A percentile compares a stretch with the other conserved stretches of the same genome.
Evolutionary conservation across 2,113 vertebrate species (phyloP).

Genomic region (Sorex araneus): DNA sequence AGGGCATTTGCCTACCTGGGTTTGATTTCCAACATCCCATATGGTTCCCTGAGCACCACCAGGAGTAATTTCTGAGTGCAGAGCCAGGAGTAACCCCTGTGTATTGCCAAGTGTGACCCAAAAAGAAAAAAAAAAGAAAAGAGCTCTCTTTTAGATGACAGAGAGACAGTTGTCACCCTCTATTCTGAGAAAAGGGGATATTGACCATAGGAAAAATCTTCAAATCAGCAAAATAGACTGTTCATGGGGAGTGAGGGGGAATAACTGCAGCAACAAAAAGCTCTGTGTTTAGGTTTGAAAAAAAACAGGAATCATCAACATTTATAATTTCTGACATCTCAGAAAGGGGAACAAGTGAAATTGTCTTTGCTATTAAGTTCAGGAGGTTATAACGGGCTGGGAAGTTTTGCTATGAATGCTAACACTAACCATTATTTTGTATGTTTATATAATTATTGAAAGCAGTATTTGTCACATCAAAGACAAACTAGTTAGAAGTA

Average conservation of each 20-base stretch:
- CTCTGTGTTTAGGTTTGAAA: conserved; percentile 14
- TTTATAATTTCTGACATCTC: not conserved
- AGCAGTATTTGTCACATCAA: not conserved
- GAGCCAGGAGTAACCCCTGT: no score
- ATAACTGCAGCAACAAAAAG: conserved; percentile 50
- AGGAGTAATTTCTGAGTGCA: no score
- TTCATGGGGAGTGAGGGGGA: conserved; percentile 35
- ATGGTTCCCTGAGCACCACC: no score
- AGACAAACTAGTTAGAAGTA: not conserved
- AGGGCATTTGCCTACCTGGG: no score
- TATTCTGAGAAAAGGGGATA: conserved; percentile 30
- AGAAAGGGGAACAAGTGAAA: conserved; percentile 44
- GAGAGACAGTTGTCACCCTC: not conserved
- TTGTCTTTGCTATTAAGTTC: not conserved
- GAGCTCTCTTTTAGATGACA: conserved; percentile 8
- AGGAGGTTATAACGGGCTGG: not conserved
- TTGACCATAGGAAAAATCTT: not conserved
- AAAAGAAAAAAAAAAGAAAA: not conserved
- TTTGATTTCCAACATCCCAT: no score
- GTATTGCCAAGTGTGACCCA: no score
- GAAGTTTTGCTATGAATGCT: not conserved
- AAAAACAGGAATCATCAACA: conserved; percentile 18
- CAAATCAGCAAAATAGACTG: conserved; percentile 55
- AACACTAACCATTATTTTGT: not conserved
- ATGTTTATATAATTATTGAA: not conserved